Base-by-base conservation (phyloP, 2,888 invertebrate genomes). In the Dasypolia templi region DNA sequence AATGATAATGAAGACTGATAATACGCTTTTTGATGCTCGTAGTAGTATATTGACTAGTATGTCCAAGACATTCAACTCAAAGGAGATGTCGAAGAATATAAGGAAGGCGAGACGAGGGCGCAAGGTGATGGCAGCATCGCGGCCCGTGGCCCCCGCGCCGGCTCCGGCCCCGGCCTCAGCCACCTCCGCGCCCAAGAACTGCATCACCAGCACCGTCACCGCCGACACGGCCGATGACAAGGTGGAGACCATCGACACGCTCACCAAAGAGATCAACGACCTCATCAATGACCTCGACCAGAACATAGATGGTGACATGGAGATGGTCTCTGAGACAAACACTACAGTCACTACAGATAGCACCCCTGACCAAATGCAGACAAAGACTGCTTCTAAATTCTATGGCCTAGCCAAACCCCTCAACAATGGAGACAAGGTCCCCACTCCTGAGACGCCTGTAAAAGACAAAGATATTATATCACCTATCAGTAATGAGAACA, bases 1-100 rank as follows among this genome's bases (percentile, higher is more conserved):
- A 94, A 93, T 96, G 88, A 91, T 96, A 89, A 93, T 96, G 92
- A 97, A 97, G 93, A 97, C 97, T 97, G 97, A 95, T 91, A 96
- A 97, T 94, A 96, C 95, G 89, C 97, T 95, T 93, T 94, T 94
- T 89, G 92, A 94, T 89, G 95, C 94, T 85, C 95, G 96, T 91
- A 95, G 94, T 93, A 95, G 94, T 92, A 96, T 96, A 93, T 92
- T 96, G 90, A 95, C 93, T 90, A 95, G 96, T 91, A 96, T 96
- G 96, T 96, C 96, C 75, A 96, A 94, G 92, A 96, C 95, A 89
- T 96, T 96, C 91, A 96, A 96, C 89, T 95, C 96, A 68, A 95
- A 95, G 81, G 94, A 96, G 78, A 90, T 96, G 80, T 93, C 95
- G 32, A 96, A 96, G 86, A 96, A 96, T 90, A 96, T 96, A 71